A percentile compares a stretch with the other conserved stretches of the same genome.
These are phyloP conservation scores for Sylvilagus floridanus DNA, from an alignment of 2,797 vertebrate species.

Conservation along the genomic window DNA sequence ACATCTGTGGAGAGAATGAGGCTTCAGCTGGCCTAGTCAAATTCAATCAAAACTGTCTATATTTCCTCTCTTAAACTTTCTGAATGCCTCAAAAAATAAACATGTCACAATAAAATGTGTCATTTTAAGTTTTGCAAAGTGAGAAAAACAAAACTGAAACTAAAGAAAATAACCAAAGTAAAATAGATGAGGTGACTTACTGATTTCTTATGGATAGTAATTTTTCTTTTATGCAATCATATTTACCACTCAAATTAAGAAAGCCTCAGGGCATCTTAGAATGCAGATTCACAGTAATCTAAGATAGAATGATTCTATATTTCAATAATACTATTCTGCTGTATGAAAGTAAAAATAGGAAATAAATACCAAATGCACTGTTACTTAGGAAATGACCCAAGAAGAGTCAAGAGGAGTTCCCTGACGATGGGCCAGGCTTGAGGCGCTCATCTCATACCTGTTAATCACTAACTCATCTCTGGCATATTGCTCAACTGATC, in stretches of 20 bases:
- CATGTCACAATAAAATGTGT: not conserved
- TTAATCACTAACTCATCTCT: not conserved
- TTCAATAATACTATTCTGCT: not conserved
- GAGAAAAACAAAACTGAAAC: not conserved
- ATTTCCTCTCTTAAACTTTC: constrained; percentile 5
- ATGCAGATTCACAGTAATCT: not conserved
- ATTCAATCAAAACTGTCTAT: not conserved
- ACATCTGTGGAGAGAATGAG: not conserved
- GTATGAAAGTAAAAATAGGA: constrained; percentile 41
- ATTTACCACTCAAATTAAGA: constrained; percentile 35
- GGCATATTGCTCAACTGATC: constrained; percentile 6
- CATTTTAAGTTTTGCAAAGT: constrained; percentile 14
- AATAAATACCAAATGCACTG: not conserved
- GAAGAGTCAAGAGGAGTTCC: not conserved
- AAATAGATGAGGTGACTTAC: not conserved
- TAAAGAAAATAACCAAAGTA: constrained; percentile 35
- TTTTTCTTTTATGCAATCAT: not conserved
- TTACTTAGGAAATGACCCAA: constrained; percentile 28
- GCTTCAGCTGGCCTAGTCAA: constrained; percentile 38
- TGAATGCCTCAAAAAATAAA: constrained; percentile 54
- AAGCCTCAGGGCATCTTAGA: not conserved
- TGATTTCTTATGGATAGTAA: not conserved
- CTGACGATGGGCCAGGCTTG: not conserved
- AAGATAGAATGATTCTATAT: constrained; percentile 8
- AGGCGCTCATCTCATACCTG: not conserved